Conservation (phyloP, 1,140 invertebrate species). For the Dufourea novaeangliae region DNA sequence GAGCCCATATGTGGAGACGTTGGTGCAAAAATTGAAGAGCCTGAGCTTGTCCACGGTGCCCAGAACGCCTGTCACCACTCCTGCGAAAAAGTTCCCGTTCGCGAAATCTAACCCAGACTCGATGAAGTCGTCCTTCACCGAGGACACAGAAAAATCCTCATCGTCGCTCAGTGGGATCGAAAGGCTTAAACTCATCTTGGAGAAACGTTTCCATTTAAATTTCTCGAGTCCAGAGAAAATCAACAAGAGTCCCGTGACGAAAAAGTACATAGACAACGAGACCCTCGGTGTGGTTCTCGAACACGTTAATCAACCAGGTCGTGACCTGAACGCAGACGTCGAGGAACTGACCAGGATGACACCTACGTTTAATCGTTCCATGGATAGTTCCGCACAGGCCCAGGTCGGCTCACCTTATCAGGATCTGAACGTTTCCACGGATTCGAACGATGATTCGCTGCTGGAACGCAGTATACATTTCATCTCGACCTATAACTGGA, state of each 20-base stretch:
- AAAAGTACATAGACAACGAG: not conserved
- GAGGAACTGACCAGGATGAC: too few species aligned
- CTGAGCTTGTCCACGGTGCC: not conserved
- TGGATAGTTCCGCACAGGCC: too few species aligned
- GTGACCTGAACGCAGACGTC: too few species aligned
- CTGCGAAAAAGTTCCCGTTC: not conserved
- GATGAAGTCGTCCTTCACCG: not conserved
- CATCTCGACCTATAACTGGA: not conserved
- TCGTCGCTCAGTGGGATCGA: not conserved
- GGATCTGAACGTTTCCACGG: too few species aligned
- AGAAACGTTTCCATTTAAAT: not conserved
- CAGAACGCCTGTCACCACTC: not conserved
- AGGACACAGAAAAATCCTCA: not conserved
- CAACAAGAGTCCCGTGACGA: not conserved
- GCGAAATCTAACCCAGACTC: too few species aligned
- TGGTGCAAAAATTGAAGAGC: slow-evolving; percentile 13
- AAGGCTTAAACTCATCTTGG: not conserved
- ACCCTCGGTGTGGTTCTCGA: not conserved
- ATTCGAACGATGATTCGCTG: too few species aligned
- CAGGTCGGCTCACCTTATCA: not conserved
- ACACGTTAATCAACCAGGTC: not conserved
- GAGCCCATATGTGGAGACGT: slow-evolving; percentile 21
- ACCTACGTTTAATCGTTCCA: too few species aligned
- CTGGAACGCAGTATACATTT: not conserved
- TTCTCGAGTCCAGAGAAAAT: not conserved